Conservation (phyloP, 2,113 vertebrate genomes). For the Passerina amoena region DNA sequence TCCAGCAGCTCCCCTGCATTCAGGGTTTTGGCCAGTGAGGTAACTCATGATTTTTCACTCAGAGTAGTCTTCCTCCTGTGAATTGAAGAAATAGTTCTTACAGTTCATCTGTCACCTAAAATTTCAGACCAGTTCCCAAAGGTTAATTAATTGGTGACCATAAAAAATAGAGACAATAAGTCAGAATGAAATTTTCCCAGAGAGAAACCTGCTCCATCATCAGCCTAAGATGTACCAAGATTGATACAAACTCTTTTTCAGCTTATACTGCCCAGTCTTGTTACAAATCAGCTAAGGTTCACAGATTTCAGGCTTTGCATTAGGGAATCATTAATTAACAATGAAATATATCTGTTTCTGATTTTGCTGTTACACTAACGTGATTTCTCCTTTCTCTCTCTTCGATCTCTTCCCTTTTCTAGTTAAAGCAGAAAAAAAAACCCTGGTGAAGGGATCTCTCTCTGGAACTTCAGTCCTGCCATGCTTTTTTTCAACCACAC, state of each 20-base stretch:
- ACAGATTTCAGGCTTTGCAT: not conserved
- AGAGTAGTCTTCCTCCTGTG: not conserved
- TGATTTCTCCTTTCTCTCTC: not conserved
- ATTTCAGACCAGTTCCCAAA: not conserved
- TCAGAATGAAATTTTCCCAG: not conserved
- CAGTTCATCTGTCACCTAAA: not conserved
- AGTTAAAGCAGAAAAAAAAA: slow-evolving; percentile 72
- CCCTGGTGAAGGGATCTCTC: slow-evolving; percentile 83
- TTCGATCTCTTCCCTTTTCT: not conserved
- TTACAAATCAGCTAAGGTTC: not conserved
- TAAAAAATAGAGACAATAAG: not conserved
- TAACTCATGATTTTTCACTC: not conserved
- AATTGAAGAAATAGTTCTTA: not conserved
- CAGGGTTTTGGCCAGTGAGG: not conserved
- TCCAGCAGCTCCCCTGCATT: not conserved
- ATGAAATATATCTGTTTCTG: not conserved
- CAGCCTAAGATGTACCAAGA: not conserved
- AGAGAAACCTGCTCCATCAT: accelerated
- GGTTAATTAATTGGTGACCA: not conserved
- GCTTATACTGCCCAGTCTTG: not conserved
- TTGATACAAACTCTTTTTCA: not conserved
- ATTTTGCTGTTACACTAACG: not conserved
- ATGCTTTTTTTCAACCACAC: slow-evolving; percentile 88
- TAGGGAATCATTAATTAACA: not conserved
- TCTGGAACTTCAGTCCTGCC: slow-evolving; percentile 90